These are phyloP conservation scores for Macquaria ambigua DNA, from an alignment of 2,113 vertebrate species.

Conservation along the genomic window DNA sequence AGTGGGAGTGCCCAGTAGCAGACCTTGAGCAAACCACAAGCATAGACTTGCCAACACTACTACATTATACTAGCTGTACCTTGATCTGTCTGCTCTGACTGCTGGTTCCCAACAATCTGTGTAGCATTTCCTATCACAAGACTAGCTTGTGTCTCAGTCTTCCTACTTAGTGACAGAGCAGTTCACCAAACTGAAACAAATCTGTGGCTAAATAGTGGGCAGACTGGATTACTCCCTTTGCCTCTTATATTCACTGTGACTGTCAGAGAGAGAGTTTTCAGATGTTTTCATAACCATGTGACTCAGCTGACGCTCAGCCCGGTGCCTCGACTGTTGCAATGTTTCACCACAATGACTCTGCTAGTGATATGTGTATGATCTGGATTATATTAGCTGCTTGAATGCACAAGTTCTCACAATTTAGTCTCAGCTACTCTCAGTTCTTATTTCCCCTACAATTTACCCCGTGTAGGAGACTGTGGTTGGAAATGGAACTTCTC, in stretches of 20 bases:
- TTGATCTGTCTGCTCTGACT: not conserved
- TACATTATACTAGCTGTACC: not conserved
- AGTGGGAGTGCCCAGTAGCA: not conserved
- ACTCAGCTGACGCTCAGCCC: constrained; percentile 42
- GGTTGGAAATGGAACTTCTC: not conserved
- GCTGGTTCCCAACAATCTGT: not conserved
- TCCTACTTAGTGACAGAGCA: not conserved
- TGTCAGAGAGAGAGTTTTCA: constrained; percentile 14
- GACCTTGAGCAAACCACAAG: not conserved
- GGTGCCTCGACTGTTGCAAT: constrained; percentile 40
- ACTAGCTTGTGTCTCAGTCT: not conserved
- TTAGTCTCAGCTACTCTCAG: not conserved
- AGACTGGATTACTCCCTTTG: not conserved
- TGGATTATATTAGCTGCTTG: not conserved
- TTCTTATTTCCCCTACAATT: constrained; percentile 2
- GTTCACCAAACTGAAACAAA: constrained; percentile 12
- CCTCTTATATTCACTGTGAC: not conserved
- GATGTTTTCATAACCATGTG: constrained; percentile 50
- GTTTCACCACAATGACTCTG: constrained; percentile 44
- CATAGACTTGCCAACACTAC: not conserved
- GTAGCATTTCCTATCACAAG: constrained; percentile 22
- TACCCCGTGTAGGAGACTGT: not conserved
- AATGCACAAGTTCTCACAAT: not conserved
- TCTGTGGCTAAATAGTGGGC: not conserved
- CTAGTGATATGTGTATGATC: not conserved